Evolutionary conservation across 1,140 invertebrate genomes (phyloP), one percentile per base, ranked within the genome.

Genomic region (Drosophila lacteicornis): DNA sequence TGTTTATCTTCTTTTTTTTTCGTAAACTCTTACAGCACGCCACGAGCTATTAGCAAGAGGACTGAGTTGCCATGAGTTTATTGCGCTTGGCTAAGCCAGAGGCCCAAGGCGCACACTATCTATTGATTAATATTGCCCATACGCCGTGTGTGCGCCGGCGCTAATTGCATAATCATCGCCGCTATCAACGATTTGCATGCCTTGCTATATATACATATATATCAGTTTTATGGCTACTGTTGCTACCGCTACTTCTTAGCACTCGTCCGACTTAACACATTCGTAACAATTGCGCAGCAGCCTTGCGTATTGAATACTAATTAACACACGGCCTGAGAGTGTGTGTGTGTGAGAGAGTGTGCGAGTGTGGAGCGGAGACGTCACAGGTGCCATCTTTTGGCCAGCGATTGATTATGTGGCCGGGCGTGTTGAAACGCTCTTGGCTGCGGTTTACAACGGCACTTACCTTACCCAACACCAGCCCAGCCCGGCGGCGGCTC

Each of bases 391-490:
- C 55, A 62, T 61, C 49, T 58, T 42, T 45, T 33, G 69, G 62
- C 38, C 62, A 25, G 45, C 49, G 25, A 79, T 88, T 75, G 85
- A 85, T 88, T 88, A 81, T 83, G 84, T 74, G 63, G 56, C 62
- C 59, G 65, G 55, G 58, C 69, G 61, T 79, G 71, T 60, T 73
- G 58, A 70, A 71, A 58, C 60, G 49, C 46, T 46, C 61, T 62
- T 51, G 60, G 63, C 66, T 62, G 70, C 46, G 56, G 63, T 40
- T 61, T 82, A 53, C 70, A 76, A 73, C 80, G 67, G 73, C 87
- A 91, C 88, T 91, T 91, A 91, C 88, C 87, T 91, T 91, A 88
- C 88, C 75, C 87, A 91, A 91, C 77, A 84, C 22, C 77, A 33
- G 6, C 27, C 27, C 33, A 33, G 27, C 27, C 11, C 11, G 11